Evolutionary conservation across 2,888 invertebrate genomes (phyloP).

Genomic region (Epistrophella euchroma): DNA sequence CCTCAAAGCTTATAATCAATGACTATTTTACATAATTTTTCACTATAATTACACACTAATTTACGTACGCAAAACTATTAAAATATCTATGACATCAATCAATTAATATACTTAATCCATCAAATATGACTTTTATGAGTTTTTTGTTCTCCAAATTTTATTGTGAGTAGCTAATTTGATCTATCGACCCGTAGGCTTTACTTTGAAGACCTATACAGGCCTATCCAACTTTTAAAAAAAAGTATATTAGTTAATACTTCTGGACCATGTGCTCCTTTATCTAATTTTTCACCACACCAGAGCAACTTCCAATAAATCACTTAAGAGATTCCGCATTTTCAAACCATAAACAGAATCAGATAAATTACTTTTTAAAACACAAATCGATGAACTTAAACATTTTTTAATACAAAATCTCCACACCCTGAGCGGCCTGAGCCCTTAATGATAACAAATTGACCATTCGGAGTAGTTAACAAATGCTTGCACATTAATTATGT

Average conservation of each 20-base stretch:
- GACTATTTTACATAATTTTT: constrained; percentile 68
- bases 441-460: constrained; percentile 76
- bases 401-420: constrained; percentile 74
- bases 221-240: neutral
- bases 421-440: constrained; percentile 62
- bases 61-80: constrained; percentile 61
- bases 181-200: constrained; percentile 19
- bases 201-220: neutral
- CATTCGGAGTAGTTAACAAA: constrained; percentile 65
- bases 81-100: constrained; percentile 69
- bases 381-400: constrained; percentile 71
- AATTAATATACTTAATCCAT: constrained; percentile 53
- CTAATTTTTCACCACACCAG: constrained; percentile 69
- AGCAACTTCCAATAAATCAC: constrained; percentile 68
- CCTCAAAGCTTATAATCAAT: constrained; percentile 53
- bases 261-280: neutral
- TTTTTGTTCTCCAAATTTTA: neutral
- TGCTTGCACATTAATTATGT: constrained; percentile 68
- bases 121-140: neutral
- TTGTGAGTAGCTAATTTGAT: constrained; percentile 39
- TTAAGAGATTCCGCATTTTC: constrained; percentile 46
- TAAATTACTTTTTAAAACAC: constrained; percentile 42
- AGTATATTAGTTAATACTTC: constrained; percentile 47
- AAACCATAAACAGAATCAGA: constrained; percentile 15
- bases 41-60: constrained; percentile 64